phyloP scores from a whole-genome alignment of 64 coral and sea anemone genomes.

The Acropora tenuis region DNA sequence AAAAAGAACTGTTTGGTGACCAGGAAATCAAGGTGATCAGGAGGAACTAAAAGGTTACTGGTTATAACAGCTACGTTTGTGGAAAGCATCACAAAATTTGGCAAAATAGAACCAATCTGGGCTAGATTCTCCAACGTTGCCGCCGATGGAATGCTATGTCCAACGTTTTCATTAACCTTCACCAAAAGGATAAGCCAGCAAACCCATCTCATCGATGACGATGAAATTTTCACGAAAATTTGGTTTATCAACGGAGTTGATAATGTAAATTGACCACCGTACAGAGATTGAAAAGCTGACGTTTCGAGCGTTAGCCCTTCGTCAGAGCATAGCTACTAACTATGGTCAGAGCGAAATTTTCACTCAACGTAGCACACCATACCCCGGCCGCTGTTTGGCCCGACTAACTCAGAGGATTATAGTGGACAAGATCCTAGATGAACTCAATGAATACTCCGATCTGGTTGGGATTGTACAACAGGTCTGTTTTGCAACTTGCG shows the following conservation, averaged over 20 bases:
- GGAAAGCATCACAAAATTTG: neutral
- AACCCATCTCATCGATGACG: neutral
- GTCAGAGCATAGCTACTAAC: too few species aligned
- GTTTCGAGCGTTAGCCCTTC: too few species aligned
- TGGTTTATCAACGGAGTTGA: too few species aligned
- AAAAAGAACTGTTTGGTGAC: neutral
- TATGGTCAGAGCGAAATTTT: too few species aligned
- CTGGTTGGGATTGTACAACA: neutral
- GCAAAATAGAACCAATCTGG: neutral
- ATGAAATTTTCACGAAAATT: too few species aligned
- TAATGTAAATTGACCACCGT: too few species aligned
- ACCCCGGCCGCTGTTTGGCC: too few species aligned
- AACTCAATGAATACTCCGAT: neutral
- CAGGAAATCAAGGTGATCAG: neutral
- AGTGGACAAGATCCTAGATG: neutral
- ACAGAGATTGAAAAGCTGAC: too few species aligned
- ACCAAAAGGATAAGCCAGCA: neutral
- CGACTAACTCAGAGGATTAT: neutral
- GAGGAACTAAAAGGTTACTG: neutral
- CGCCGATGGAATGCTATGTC: neutral
- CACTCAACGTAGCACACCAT: too few species aligned
- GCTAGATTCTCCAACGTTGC: neutral
- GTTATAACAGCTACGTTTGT: neutral
- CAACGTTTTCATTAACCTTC: neutral
- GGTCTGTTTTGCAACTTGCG: neutral